These are phyloP conservation scores for Erethizon dorsatum DNA, from an alignment of 2,797 vertebrate species.

Conservation along the genomic window DNA sequence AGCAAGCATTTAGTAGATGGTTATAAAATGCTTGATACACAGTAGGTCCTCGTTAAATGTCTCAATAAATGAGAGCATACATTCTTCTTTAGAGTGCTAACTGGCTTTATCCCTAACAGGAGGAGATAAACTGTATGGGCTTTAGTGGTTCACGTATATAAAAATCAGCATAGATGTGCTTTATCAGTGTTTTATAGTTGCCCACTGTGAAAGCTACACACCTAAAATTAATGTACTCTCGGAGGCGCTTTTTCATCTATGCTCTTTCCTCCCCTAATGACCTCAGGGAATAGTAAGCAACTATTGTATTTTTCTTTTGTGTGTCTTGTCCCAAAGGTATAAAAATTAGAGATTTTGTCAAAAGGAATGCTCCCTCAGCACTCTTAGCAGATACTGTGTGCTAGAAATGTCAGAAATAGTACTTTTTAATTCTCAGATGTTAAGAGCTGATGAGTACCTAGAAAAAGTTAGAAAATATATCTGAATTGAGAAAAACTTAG, in stretches of 20 bases:
- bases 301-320: slow-evolving; percentile 53
- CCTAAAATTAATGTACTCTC: neutral
- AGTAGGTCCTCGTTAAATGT: neutral
- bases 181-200: neutral
- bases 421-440: slow-evolving; percentile 71
- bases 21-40: neutral
- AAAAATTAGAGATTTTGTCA: slow-evolving; percentile 67
- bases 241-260: neutral
- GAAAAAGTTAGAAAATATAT: slow-evolving; percentile 23
- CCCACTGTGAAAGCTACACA: neutral
- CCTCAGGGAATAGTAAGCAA: slow-evolving; percentile 3
- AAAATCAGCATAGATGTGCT: neutral
- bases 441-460: slow-evolving; percentile 45
- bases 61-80: neutral
- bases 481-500: slow-evolving; percentile 1
- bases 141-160: neutral
- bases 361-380: slow-evolving; percentile 59
- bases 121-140: neutral
- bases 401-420: slow-evolving; percentile 67
- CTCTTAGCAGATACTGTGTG: slow-evolving; percentile 45
- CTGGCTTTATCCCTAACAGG: neutral
- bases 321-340: slow-evolving; percentile 26
- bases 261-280: neutral
- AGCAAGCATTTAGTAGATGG: neutral
- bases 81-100: neutral